Base-by-base conservation (phyloP, 2,113 vertebrate genomes). In the Saccopteryx leptura region DNA sequence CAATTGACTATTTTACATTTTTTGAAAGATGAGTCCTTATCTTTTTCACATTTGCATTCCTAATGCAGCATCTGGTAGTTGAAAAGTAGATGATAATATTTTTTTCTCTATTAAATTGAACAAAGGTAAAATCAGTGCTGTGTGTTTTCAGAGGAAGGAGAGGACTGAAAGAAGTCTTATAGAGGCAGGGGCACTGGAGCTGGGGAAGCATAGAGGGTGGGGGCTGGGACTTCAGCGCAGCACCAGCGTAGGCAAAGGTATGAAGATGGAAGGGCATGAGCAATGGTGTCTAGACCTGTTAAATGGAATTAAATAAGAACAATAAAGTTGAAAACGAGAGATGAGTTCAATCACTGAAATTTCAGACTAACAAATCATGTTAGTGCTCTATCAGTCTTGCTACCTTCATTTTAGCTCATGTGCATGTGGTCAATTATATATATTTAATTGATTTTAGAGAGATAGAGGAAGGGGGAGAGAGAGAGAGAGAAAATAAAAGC, bases 111-210 rank as follows among this genome's bases (percentile, higher is more conserved):
- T 71, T 85, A 66, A 68, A 39, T 61, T 83, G 26, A 52, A 60
- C 46, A 87, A 65, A 89, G 7, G 31, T 86, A 39, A 56, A 28
- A 69, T 74, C 50, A 89, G 31, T 78, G 33, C 58, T 54, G 31
- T 71, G 52, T 24, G 21, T 24, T 93, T 93, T 83, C 75, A 80
- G 79, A 79, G 24, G 24, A 84, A 69, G 68, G 81, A 86, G 31
- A 82, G 5, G 5, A 39, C 4, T 52, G 56, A 74, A 17, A 21
- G 33, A 54, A 56, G 63, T 79, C 24, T 39, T 39, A 15, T 23
- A 52, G 69, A 66, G 78, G 48, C 63, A 19, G 10, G 63, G 7
- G 26, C 15, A 9, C 13, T 46, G 54, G 60, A 65, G 12, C 12
- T 19, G 2, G 4, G n/a, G 88, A 17, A 66, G n/a, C 26, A 19